phyloP scores from a whole-genome alignment of 2,113 vertebrate genomes.

The Orientallactaga bullata region DNA sequence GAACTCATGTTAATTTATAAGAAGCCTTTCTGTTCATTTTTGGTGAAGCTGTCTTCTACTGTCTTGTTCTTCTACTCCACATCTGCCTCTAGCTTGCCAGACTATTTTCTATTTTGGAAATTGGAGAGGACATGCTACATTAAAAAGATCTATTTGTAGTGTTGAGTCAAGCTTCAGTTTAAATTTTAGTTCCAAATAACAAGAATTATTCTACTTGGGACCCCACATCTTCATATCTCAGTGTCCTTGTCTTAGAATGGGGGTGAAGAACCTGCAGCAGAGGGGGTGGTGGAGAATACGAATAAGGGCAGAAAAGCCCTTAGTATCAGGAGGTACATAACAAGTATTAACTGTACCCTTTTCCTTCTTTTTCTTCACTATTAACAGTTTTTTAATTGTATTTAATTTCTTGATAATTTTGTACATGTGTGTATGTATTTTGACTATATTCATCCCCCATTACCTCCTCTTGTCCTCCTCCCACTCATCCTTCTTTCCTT shows the following conservation, averaged over 20 bases:
- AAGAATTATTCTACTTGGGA: not conserved
- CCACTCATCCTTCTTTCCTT: too few relatives aligned
- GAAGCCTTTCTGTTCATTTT: conserved; percentile 38
- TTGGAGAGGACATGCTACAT: not conserved
- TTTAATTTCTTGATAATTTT: too few relatives aligned
- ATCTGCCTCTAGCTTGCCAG: not conserved
- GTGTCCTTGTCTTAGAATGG: not conserved
- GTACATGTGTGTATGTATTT: too few relatives aligned
- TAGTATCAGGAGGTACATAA: not conserved
- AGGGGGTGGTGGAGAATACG: not conserved
- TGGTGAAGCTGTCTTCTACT: not conserved
- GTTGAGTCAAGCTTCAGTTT: conserved; percentile 6
- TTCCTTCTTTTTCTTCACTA: not conserved
- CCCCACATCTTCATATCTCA: not conserved
- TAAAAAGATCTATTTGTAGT: not conserved
- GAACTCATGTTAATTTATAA: not conserved
- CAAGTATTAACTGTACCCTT: not conserved
- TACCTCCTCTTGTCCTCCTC: too few relatives aligned
- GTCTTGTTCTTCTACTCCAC: not conserved
- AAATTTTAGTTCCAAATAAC: conserved; percentile 21
- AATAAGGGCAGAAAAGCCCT: not conserved
- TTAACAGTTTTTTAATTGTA: not conserved
- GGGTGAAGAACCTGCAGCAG: not conserved
- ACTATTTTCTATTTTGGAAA: conserved; percentile 13
- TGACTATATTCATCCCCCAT: too few relatives aligned